phyloP scores from a whole-genome alignment of 2,113 vertebrate genomes.

The Zootoca vivipara region DNA sequence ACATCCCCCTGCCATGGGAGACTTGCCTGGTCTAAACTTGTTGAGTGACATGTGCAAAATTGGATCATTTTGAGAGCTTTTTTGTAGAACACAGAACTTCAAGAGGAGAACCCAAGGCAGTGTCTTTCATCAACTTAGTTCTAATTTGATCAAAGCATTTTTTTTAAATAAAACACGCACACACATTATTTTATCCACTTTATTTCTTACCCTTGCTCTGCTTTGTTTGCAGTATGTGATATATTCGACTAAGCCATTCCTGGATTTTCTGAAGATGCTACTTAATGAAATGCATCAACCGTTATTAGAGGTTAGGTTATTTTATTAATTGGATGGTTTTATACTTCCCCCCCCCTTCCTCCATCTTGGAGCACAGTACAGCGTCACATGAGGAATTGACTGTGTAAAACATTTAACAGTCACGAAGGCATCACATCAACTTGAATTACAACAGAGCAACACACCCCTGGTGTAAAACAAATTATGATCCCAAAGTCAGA shows the following conservation, averaged over 20 bases:
- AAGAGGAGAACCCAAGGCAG: slow-evolving; percentile 67
- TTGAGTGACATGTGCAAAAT: slow-evolving; percentile 62
- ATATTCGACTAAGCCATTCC: slow-evolving; percentile 54
- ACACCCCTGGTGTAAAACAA: too few species aligned
- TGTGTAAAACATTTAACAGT: too few species aligned
- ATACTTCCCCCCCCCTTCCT: too few species aligned
- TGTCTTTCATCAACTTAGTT: slow-evolving; percentile 73
- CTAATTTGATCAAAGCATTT: slow-evolving; percentile 72
- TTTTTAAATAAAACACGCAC: not conserved
- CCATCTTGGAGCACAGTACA: too few species aligned
- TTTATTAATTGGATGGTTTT: too few species aligned
- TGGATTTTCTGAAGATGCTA: slow-evolving; percentile 52
- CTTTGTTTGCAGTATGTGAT: slow-evolving; percentile 60
- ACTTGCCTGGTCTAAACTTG: not conserved
- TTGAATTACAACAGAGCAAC: too few species aligned
- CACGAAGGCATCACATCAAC: too few species aligned
- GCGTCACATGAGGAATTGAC: too few species aligned
- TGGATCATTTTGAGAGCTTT: slow-evolving; percentile 59
- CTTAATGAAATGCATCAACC: slow-evolving; percentile 28
- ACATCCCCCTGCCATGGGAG: not conserved
- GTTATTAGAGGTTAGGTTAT: too few species aligned
- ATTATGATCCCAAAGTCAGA: too few species aligned
- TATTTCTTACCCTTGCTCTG: slow-evolving; percentile 66
- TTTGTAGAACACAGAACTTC: slow-evolving; percentile 66
- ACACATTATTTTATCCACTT: slow-evolving; percentile 49